Conservation (phyloP, 1,140 invertebrate genomes). For the Camponotus pennsylvanicus region DNA sequence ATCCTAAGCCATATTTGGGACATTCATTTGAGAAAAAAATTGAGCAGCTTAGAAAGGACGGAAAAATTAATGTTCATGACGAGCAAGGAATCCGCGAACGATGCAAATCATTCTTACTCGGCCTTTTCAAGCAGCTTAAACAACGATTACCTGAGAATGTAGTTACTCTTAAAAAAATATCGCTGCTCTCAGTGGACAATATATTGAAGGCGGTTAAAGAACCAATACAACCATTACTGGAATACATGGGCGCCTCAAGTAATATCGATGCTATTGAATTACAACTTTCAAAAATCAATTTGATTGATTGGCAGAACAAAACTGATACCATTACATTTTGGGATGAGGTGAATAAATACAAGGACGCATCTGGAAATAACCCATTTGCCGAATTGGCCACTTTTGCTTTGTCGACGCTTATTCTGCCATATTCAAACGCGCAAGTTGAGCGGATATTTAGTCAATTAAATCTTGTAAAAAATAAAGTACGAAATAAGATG, state of each 20-base stretch:
- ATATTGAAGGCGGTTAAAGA: slow-evolving; percentile 2
- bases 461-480: background rate
- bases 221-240: background rate
- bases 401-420: background rate
- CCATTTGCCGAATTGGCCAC: background rate
- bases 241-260: background rate
- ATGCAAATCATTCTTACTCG: background rate
- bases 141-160: background rate
- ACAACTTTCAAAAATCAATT: slow-evolving; percentile 10
- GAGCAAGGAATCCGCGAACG: background rate
- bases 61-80: background rate
- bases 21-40: slow-evolving; percentile 16
- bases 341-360: background rate
- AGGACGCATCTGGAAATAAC: background rate
- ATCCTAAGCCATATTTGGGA: background rate
- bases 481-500: background rate
- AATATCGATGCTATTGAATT: background rate
- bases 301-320: background rate
- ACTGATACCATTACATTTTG: background rate
- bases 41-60: background rate
- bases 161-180: background rate
- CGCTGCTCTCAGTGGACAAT: background rate
- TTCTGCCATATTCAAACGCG: background rate
- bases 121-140: background rate
- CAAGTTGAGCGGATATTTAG: slow-evolving; percentile 6